Percentiles rank a stretch among this genome's conserved stretches.
phyloP scores from a whole-genome alignment of 1,140 invertebrate genomes.

The Armadillidium nasatum region DNA sequence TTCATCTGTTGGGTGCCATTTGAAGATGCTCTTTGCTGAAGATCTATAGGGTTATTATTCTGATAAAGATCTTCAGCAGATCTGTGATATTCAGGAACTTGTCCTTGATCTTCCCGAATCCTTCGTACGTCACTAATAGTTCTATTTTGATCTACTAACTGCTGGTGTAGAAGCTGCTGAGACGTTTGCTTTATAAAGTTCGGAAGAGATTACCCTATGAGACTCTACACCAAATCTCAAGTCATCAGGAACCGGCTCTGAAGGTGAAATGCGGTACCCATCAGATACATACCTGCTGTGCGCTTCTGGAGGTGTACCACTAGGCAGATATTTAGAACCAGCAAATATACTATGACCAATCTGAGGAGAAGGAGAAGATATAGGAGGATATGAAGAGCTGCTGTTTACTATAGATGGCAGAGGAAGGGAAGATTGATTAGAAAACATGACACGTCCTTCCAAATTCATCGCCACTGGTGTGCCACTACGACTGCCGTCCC shows the following conservation, averaged over 20 bases:
- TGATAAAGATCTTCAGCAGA: conserved; percentile 30
- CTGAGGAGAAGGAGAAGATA: conserved; percentile 30
- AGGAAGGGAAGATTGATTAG: conserved; percentile 33
- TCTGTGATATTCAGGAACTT: conserved; percentile 30
- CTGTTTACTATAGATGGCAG: conserved; percentile 31
- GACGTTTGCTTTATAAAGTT: no score
- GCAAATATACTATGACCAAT: conserved; percentile 39
- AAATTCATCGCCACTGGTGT: conserved; percentile 29
- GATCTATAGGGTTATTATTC: conserved; percentile 31
- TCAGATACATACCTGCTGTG: conserved; percentile 38
- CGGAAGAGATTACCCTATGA: no score
- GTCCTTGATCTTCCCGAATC: conserved; percentile 32
- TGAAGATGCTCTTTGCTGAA: conserved; percentile 31
- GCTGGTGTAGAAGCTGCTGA: not conserved
- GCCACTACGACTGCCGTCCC: conserved; percentile 25
- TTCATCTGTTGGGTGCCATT: conserved; percentile 1
- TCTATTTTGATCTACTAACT: conserved; percentile 28
- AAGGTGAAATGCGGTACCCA: conserved; percentile 31
- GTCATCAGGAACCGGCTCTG: conserved; percentile 30
- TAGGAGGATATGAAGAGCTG: conserved; percentile 34
- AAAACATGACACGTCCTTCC: conserved; percentile 39
- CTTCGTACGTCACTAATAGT: conserved; percentile 32
- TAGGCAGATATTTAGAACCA: conserved; percentile 37
- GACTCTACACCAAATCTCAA: no score
- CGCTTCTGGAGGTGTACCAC: conserved; percentile 36